Evolutionary conservation across 2,888 invertebrate species (phyloP).

Genomic region (Theristus sp.): DNA sequence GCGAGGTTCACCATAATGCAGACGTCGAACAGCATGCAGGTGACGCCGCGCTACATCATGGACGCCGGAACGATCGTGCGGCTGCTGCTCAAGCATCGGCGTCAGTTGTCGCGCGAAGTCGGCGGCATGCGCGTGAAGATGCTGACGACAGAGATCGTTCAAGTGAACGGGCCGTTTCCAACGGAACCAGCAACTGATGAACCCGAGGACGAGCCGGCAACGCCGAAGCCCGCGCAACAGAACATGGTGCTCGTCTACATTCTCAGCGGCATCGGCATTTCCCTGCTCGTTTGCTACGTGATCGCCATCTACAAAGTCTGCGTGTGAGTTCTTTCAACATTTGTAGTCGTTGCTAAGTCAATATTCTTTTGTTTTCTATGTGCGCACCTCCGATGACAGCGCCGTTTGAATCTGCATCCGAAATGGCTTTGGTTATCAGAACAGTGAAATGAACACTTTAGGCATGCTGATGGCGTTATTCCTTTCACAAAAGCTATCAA

Average conservation of each 20-base stretch:
- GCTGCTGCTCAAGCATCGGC: background rate
- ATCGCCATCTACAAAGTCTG: slow-evolving; percentile 14
- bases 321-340: slow-evolving; percentile 11
- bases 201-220: background rate
- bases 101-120: background rate
- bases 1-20: background rate
- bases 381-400: too few relatives aligned
- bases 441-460: too few relatives aligned
- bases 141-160: slow-evolving; percentile 10
- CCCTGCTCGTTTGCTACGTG: slow-evolving; percentile 15
- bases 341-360: too few relatives aligned
- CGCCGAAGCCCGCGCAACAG: background rate
- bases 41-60: background rate
- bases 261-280: slow-evolving; percentile 9
- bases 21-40: background rate
- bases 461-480: too few relatives aligned
- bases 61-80: background rate
- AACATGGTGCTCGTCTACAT: slow-evolving; percentile 4
- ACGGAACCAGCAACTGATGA: background rate
- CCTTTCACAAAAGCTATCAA: too few relatives aligned
- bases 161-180: background rate
- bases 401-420: too few relatives aligned
- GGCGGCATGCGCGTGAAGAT: slow-evolving; percentile 10
- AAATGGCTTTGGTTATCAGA: too few relatives aligned
- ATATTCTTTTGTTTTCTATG: too few relatives aligned